Percentiles rank a stretch among this genome's conserved stretches.
Conservation (phyloP, 2,888 invertebrate species). For the Drosophila rellima region DNA sequence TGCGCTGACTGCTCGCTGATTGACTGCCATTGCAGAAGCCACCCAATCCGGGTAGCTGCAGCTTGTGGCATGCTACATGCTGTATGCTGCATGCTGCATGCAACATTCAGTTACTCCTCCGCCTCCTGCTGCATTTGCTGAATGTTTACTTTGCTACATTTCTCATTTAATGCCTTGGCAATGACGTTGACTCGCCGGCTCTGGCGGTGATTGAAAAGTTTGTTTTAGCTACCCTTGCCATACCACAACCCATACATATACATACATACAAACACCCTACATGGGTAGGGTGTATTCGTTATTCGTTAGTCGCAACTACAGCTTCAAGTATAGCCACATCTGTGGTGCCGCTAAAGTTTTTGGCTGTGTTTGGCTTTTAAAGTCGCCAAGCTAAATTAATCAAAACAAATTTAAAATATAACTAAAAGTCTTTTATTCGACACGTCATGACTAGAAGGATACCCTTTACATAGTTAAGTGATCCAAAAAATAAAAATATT, state of each 20-base stretch:
- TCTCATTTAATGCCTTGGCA: slow-evolving; percentile 75
- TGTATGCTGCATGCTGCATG: slow-evolving; percentile 28
- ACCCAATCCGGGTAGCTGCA: slow-evolving; percentile 25
- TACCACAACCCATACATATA: neutral
- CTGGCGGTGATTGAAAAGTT: slow-evolving; percentile 77
- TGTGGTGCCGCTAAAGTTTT: slow-evolving; percentile 11
- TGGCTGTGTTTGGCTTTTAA: slow-evolving; percentile 13
- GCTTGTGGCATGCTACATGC: slow-evolving; percentile 34
- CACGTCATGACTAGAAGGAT: neutral
- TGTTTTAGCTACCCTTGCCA: slow-evolving; percentile 47
- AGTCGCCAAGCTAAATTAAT: slow-evolving; percentile 19
- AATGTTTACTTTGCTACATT: slow-evolving; percentile 72
- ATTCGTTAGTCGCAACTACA: slow-evolving; percentile 1
- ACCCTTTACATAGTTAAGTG: neutral
- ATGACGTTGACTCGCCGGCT: slow-evolving; percentile 62
- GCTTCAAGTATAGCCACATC: slow-evolving; percentile 5
- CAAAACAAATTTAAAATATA: slow-evolving; percentile 3
- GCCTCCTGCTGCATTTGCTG: slow-evolving; percentile 51
- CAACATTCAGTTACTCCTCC: slow-evolving; percentile 21
- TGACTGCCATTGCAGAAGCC: slow-evolving; percentile 55
- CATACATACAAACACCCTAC: too few relatives aligned
- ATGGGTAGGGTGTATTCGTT: neutral
- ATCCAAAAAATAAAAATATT: neutral
- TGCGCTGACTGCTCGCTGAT: slow-evolving; percentile 62
- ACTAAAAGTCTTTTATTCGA: neutral